Evolutionary conservation across 1,140 invertebrate genomes (phyloP).

Genomic region (Drosophila saltans): DNA sequence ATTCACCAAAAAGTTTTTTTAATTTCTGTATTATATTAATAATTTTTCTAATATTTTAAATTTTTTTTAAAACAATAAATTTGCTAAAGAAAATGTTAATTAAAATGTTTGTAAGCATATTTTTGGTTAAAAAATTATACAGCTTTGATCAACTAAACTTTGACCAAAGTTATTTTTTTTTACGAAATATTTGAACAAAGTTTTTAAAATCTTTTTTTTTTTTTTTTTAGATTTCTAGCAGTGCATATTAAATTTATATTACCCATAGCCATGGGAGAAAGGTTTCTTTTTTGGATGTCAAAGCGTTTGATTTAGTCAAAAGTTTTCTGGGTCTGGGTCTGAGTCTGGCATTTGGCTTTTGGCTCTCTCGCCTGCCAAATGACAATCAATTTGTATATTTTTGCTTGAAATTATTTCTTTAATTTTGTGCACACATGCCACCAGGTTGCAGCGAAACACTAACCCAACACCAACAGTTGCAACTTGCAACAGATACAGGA

Average conservation of each 20-base stretch:
- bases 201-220: too few species aligned
- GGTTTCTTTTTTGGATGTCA: conserved; percentile 40
- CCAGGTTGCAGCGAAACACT: background rate
- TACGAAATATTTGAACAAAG: too few species aligned
- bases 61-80: too few species aligned
- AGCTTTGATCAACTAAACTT: too few species aligned
- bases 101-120: too few species aligned
- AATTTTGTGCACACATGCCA: conserved; percentile 68
- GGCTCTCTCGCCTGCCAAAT: conserved; percentile 55
- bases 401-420: conserved; percentile 74
- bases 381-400: conserved; percentile 78
- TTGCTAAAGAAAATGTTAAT: too few species aligned
- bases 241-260: conserved; percentile 34
- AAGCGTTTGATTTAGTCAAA: conserved; percentile 58
- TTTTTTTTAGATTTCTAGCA: background rate
- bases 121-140: too few species aligned
- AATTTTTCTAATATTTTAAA: too few species aligned
- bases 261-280: conserved; percentile 58
- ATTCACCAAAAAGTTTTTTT: too few species aligned
- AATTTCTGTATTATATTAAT: too few species aligned
- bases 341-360: conserved; percentile 7
- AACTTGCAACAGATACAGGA: conserved; percentile 1
- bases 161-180: too few species aligned
- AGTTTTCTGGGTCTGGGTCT: conserved; percentile 7
- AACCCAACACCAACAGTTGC: conserved; percentile 12